phyloP scores from a whole-genome alignment of 2,888 invertebrate genomes.

The Polyploca ridens region DNA sequence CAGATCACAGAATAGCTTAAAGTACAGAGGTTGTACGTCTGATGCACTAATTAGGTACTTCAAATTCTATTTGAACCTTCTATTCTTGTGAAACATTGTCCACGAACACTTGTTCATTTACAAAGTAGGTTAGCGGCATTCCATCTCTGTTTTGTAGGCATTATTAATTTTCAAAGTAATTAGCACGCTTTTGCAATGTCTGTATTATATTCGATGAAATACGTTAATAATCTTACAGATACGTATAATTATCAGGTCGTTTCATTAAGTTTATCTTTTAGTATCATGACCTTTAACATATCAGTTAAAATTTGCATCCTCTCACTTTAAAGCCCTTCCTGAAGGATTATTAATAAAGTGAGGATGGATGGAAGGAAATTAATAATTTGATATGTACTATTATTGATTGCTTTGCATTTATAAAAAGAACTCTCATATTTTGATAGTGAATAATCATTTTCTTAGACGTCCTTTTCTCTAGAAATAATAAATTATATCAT shows the following conservation, averaged over 20 bases:
- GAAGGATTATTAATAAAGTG: neutral
- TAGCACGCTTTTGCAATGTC: constrained; percentile 16
- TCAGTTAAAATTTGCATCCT: constrained; percentile 1
- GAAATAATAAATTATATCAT: constrained; percentile 30
- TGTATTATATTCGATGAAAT: constrained; percentile 5
- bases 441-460: no score
- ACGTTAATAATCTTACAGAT: constrained; percentile 10
- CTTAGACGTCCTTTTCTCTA: no score
- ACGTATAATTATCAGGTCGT: neutral
- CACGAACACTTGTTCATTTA: constrained; percentile 16
- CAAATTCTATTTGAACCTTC: neutral
- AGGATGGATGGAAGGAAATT: constrained; percentile 22
- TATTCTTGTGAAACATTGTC: constrained; percentile 1
- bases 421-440: no score
- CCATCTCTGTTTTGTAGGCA: constrained; percentile 14
- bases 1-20: no score
- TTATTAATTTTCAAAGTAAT: constrained; percentile 24
- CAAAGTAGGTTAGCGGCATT: constrained; percentile 30
- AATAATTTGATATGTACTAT: constrained; percentile 14
- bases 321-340: neutral
- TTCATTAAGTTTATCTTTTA: neutral
- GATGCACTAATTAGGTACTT: constrained; percentile 9
- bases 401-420: no score
- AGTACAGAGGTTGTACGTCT: neutral
- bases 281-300: neutral